Evolutionary conservation across 64 coral and sea anemone species (phyloP), one percentile per base, ranked within the genome.

Genomic region (Hydrozoanthus tunicans): DNA sequence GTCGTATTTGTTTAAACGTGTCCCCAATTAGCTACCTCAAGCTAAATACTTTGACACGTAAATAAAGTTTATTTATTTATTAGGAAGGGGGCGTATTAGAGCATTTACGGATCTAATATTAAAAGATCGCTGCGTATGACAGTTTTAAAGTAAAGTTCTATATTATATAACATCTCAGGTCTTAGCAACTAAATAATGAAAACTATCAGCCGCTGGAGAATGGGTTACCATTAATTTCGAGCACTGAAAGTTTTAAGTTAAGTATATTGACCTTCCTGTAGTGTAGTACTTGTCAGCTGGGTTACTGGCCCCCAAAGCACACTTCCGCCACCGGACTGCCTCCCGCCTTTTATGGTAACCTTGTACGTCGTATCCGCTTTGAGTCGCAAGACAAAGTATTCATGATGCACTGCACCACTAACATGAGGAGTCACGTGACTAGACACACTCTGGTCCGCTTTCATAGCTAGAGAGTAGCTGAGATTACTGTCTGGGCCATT

Each of bases 401-500:
- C 20, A 23, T 86, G 53, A 73, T 73, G 65, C 7, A 17, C 27
- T 26, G 52, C 64, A 24, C 65, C 68, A 24, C 17, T 55, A 4
- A 58, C 4, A 54, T 86, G 83, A 56, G 65, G 32, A 9, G 72
- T 54, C 65, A 71, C 52, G 67, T 58, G 53, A 9, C 53, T 25
- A 6, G 66, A 58, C 9, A 86, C 68, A 55, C 72, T 86, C 52
- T 57, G 17, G 13, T 25, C 53, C 12, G 32, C 65, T 55, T 86
- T 17, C 6, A 54, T 9, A 24, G 58, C 52, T 26, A 86, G 25
- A 72, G 67, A 86, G n/a, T 72, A 86, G 55, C 20, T 57, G 53
- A 86, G 6, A 86, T 58, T 86, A 17, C 6, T 71, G 66, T 70
- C 83, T 5, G 83, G 83, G 11, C 83, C 83, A 73, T 86, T 86